phyloP scores from a whole-genome alignment of 1,140 invertebrate genomes.

The Papilio machaon region DNA sequence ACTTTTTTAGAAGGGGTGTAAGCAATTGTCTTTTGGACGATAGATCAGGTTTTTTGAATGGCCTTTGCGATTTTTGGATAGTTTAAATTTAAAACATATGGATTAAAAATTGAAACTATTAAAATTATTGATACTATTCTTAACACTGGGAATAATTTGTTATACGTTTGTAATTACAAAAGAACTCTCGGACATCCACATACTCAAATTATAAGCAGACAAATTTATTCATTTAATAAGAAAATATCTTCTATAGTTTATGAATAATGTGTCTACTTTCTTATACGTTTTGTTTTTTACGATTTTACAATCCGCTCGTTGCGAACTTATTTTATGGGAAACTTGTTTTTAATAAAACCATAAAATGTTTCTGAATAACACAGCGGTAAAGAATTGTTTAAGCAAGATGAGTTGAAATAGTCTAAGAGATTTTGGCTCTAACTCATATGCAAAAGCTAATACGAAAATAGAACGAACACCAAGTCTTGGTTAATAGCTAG shows the following conservation, averaged over 20 bases:
- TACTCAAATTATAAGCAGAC: too few species aligned
- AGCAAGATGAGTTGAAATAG: background rate
- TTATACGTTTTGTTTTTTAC: slow-evolving; percentile 10
- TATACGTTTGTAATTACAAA: background rate
- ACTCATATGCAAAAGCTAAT: background rate
- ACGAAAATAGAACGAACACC: background rate
- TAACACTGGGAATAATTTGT: background rate
- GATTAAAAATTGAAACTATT: too few species aligned
- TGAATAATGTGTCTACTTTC: slow-evolving; percentile 8
- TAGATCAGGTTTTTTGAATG: background rate
- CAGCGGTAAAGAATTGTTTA: background rate
- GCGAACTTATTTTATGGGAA: background rate
- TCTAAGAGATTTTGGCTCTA: background rate
- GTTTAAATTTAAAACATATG: too few species aligned
- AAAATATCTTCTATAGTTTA: background rate
- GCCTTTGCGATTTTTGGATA: too few species aligned
- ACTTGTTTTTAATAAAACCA: slow-evolving; percentile 11
- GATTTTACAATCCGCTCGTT: slow-evolving; percentile 19
- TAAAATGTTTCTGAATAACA: background rate
- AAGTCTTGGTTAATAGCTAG: too few species aligned
- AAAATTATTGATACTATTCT: background rate
- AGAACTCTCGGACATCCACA: too few species aligned
- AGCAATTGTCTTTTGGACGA: background rate
- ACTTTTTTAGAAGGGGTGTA: background rate
- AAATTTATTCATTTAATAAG: background rate